Conservation (phyloP, 2,797 vertebrate genomes). For the Alcedo atthis region DNA sequence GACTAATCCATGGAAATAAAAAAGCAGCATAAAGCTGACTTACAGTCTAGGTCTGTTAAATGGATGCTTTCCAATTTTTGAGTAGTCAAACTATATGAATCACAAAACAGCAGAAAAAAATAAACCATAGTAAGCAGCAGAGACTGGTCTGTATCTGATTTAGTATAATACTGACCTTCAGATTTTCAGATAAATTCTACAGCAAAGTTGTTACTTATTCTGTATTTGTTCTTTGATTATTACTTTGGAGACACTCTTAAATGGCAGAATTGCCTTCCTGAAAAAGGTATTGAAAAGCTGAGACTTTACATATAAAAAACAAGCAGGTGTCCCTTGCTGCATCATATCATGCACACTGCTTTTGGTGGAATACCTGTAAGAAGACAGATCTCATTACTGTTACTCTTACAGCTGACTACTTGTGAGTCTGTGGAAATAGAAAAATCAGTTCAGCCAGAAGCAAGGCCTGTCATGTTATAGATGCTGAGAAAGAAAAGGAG, state of each 20-base stretch:
- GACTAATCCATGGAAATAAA: not conserved
- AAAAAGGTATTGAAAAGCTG: not conserved
- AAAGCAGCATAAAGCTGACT: constrained; percentile 34
- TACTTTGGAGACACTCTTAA: not conserved
- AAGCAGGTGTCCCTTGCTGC: not conserved
- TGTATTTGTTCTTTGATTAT: not conserved
- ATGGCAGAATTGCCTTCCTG: not conserved
- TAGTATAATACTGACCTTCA: not conserved
- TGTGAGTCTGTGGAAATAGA: not conserved
- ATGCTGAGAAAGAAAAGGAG: not conserved
- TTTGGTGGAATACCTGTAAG: not conserved
- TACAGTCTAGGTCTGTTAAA: not conserved
- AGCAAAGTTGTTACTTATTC: not conserved
- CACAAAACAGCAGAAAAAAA: constrained; percentile 12
- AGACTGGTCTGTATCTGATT: not conserved
- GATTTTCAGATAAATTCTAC: not conserved
- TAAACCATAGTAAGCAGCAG: not conserved
- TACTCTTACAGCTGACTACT: not conserved
- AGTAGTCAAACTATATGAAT: not conserved
- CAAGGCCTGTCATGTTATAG: too few relatives aligned
- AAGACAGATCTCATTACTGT: not conserved
- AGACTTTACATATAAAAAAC: not conserved
- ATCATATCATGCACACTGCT: not conserved
- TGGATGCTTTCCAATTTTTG: not conserved
- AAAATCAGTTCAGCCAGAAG: not conserved